Conservation (phyloP, 2,797 vertebrate genomes). For the Oryzias dopingdopingensis region DNA sequence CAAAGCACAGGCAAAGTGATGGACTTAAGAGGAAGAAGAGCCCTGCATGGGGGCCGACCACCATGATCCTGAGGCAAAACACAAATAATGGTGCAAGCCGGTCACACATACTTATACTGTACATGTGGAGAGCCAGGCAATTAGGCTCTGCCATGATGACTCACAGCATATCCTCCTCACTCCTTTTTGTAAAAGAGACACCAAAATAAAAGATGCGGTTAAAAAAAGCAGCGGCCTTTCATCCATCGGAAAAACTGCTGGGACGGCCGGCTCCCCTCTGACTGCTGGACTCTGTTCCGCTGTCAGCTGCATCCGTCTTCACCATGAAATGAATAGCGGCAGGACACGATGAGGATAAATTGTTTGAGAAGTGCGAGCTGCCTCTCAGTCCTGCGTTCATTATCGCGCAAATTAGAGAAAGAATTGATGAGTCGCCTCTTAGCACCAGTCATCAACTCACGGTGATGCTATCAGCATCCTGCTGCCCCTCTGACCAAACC, state of each 20-base stretch:
- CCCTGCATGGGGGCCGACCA: constrained; percentile 1
- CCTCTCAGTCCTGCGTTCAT: constrained; percentile 36
- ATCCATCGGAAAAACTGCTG: too few relatives aligned
- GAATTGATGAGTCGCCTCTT: constrained; percentile 39
- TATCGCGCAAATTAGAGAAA: constrained; percentile 35
- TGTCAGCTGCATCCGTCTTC: constrained; percentile 3
- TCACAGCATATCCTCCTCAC: constrained; percentile 20
- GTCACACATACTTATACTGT: not conserved
- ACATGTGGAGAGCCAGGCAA: constrained; percentile 11
- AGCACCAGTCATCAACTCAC: constrained; percentile 38
- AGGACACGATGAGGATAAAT: constrained; percentile 25
- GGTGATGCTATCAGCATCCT: constrained; percentile 42
- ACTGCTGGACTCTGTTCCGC: not conserved
- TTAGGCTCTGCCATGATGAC: constrained; percentile 20
- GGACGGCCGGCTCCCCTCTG: not conserved
- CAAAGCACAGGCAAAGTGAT: constrained; percentile 31
- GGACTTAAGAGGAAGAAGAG: constrained; percentile 3
- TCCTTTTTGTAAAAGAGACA: constrained; percentile 15
- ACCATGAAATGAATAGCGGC: constrained; percentile 28
- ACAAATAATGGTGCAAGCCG: constrained; percentile 1
- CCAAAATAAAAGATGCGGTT: constrained; percentile 3
- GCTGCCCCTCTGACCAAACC: constrained; percentile 26
- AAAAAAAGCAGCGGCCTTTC: not conserved
- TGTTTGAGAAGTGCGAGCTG: constrained; percentile 12
- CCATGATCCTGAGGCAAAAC: constrained; percentile 14